Evolutionary conservation across 1,140 invertebrate genomes (phyloP), one percentile per base, ranked within the genome.

Genomic region (Acromyrmex echinatior): DNA sequence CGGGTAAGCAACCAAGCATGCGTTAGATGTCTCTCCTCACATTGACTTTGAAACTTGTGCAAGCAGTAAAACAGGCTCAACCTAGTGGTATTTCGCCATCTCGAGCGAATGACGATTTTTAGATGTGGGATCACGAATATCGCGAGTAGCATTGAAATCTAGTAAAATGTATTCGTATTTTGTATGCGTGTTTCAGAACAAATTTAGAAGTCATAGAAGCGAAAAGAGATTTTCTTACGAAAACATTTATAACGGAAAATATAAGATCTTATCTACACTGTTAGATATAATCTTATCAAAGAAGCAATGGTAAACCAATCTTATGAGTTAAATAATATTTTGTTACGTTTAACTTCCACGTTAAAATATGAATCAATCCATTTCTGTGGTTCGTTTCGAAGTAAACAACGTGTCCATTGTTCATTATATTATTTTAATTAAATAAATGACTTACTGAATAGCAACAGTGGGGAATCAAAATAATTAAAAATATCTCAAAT

Each of bases 1-100:
- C 39, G 80, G 68, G 68, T 74, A 68, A 74, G 68, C 80, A 25
- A 18, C 25, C 68, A 60, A 82, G 80, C 80, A 62, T 73, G 66
- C 53, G 45, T 60, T 82, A 58, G 14, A 62, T 62, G 79, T 51
- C 53, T 82, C 35, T 74, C 14, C n/a, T 16, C 31, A 10, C 65
- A 21, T 45, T 74, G 68, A 62, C 39, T 74, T 84, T 76, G 39
- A 25, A 76, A 76, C 53, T 84, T 63, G 70, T 62, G 58, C 39
- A 35, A 25, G 31, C 49, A n/a, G 21, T 58, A 56, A 66, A 53
- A 82, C 2, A 31, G 39, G 18, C 18, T 14, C 65, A 14, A 51
- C 18, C 49, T 62, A 0, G 28, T 16, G 51, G 31, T 81, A 81
- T 81, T 45, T 71, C 35, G 79, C 51, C 28, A 21, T 28, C 49